Evolutionary conservation across 2,797 vertebrate species (phyloP), one percentile per base, ranked within the genome.

Genomic region (Chloroceryle amazona): DNA sequence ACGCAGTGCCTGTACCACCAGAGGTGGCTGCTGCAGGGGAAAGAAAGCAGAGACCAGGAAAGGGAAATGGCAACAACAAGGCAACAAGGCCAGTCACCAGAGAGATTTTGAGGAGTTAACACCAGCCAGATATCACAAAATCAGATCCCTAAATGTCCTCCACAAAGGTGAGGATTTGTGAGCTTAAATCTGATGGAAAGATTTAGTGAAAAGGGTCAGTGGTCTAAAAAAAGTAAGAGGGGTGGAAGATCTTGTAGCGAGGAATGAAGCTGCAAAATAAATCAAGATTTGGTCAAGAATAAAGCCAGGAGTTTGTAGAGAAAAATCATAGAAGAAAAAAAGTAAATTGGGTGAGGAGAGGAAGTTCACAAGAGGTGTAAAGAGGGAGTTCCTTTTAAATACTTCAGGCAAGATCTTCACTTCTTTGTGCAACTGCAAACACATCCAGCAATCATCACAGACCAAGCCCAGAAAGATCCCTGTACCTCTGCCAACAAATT

Each of bases 211-310:
- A 79, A 91, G 75, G 46, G 68, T 90, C 52, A 52, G 14, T 67
- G 79, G 52, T 75, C 63, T 89, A 39, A 91, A 85, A 89, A 89
- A 73, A 41, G 49, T 80, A 76, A 78, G 54, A 91, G 39, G 21
- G 78, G 21, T 80, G 89, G 91, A 95, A 96, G 95, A 85, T 87
- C 63, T 91, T 91, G 81, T 74, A 89, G 42, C 0, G 0, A 61
- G 67, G 47, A 95, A 22, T 12, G 86, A 92, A 89, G 74, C 89
- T 96, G 91, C 60, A 82, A 92, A 96, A 92, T 76, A 87, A 91
- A 95, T 95, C 74, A 93, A 85, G 78, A 76, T 82, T 60, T 89
- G 71, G 83, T 90, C 37, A 90, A 81, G 82, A 94, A 55, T 74
- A 93, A 94, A 95, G 73, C 55, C 82, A 94, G 47, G 72, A 61